Base-by-base conservation (phyloP, 1,140 invertebrate species). In the Agrilus planipennis region DNA sequence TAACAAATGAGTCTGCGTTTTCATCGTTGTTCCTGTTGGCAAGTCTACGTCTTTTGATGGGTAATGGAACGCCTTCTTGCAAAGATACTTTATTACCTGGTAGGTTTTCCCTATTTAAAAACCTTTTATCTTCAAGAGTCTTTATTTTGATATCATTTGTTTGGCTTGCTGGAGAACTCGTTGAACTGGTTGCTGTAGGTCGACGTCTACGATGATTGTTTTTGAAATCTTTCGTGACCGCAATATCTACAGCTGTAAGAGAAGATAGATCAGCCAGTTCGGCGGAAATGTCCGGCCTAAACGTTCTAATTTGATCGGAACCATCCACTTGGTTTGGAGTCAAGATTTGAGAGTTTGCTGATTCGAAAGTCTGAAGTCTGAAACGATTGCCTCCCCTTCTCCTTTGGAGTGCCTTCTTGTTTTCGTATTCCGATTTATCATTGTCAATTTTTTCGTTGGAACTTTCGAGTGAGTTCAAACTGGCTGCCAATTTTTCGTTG, bases 231-330 rank as follows among this genome's bases (percentile, higher is more conserved):
- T n/a, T n/a, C n/a, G n/a, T 31, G 41, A 28, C 34, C 25, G 42
- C 22, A 41, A 57, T 49, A 52, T 63, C 63, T 1, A 49, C 53
- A 11, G 62, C 54, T 2, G 60, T 64, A 18, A 65, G 44, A 3
- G 63, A 65, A 9, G 62, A 64, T 28, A 65, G 48, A 46, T 65
- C 63, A 6, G 53, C 46, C 22, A 60, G 49, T 39, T 52, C 53
- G 2, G 32, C n/a, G 11, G 48, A 49, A 36, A 54, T 47, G 27
- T 56, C 47, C n/a, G 54, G 51, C 41, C 53, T 39, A 27, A 41
- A 51, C 27, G 37, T 46, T 10, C 49, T 39, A 20, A 27, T 19
- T 28, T 27, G 25, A 16, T 9, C 23, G 23, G 6, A n/a, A 25
- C 23, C 6, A 25, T 25, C 23, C 23, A 7, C 23, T 7, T 7